These are phyloP conservation scores for Aulostomus chinensis DNA, from an alignment of 2,797 vertebrate species.

Conservation along the genomic window DNA sequence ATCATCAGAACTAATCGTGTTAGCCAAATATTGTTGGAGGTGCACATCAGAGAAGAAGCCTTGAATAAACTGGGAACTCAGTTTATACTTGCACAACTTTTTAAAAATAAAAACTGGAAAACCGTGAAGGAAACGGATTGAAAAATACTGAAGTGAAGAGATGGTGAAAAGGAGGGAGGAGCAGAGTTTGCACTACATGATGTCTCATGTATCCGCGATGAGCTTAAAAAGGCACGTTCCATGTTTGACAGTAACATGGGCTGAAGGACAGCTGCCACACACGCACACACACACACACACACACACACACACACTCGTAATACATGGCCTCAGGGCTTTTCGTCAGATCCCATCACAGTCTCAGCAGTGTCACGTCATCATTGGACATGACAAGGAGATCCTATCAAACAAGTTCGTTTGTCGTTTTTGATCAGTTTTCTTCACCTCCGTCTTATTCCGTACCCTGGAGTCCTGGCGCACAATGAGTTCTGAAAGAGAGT, in stretches of 20 bases:
- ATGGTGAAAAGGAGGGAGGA: not conserved
- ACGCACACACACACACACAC: slow-evolving; percentile 4
- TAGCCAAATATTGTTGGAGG: too few species aligned
- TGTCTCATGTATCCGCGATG: slow-evolving; percentile 16
- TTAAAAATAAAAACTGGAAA: slow-evolving; percentile 8
- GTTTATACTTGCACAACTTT: slow-evolving; percentile 17
- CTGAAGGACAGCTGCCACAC: slow-evolving; percentile 42
- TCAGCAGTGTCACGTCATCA: slow-evolving; percentile 11
- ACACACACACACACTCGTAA: slow-evolving; percentile 12
- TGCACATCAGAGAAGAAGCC: too few species aligned
- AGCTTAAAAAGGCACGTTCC: slow-evolving; percentile 47
- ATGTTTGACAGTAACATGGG: slow-evolving; percentile 40
- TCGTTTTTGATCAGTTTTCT: not conserved
- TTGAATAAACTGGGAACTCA: not conserved
- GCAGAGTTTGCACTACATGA: slow-evolving; percentile 21
- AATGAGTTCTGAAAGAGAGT: too few species aligned
- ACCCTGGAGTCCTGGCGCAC: too few species aligned
- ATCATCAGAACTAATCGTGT: too few species aligned
- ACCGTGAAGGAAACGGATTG: not conserved
- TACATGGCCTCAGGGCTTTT: slow-evolving; percentile 8
- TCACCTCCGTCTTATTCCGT: too few species aligned
- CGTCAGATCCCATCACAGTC: slow-evolving; percentile 24
- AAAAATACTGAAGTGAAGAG: not conserved
- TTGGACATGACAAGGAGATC: slow-evolving; percentile 14
- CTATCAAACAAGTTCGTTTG: slow-evolving; percentile 11